Evolutionary conservation across 2,113 vertebrate species (phyloP).

Genomic region (Pristiophorus japonicus): DNA sequence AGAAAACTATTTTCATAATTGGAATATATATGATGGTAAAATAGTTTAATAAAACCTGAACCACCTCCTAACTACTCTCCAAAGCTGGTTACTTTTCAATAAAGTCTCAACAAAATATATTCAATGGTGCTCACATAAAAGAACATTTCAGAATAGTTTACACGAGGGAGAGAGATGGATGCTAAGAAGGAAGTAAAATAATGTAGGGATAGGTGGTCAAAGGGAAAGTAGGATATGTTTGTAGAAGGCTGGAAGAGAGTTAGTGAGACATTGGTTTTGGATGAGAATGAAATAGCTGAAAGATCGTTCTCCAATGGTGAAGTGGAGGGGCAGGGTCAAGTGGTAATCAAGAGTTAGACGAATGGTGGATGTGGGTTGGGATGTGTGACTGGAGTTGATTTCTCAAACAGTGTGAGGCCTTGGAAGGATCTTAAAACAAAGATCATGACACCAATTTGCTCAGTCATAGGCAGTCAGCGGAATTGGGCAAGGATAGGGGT

Average conservation of each 20-base stretch:
- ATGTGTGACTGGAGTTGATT: too few relatives aligned
- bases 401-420: too few relatives aligned
- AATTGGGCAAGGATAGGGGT: too few relatives aligned
- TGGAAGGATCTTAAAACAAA: too few relatives aligned
- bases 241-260: neutral
- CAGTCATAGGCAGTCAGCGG: too few relatives aligned
- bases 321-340: neutral
- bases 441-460: too few relatives aligned
- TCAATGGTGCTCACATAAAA: neutral
- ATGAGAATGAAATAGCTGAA: neutral
- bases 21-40: neutral
- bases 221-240: neutral
- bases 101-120: neutral
- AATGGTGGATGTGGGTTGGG: neutral
- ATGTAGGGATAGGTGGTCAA: neutral
- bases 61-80: neutral
- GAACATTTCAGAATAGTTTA: neutral
- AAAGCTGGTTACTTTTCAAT: neutral
- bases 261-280: neutral
- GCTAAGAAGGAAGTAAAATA: neutral
- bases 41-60: neutral
- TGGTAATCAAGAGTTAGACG: neutral
- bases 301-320: neutral
- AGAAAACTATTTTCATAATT: neutral
- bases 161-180: neutral